These are phyloP conservation scores for Rhagonycha fulva DNA, from an alignment of 2,888 invertebrate genomes.

Conservation along the genomic window DNA sequence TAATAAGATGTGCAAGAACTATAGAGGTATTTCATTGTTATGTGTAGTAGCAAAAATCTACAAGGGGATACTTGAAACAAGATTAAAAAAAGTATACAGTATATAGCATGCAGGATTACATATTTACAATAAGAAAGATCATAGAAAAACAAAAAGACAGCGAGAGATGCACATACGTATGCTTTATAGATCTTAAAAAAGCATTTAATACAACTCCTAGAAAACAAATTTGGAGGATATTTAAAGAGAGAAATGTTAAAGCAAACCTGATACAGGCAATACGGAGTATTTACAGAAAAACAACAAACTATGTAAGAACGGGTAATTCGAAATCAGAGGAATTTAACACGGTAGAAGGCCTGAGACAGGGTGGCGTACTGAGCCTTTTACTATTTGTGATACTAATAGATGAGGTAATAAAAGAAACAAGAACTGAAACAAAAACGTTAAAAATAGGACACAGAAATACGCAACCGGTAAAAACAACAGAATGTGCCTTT, in stretches of 20 bases:
- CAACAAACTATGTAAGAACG: too few relatives aligned
- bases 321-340: too few relatives aligned
- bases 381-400: slow-evolving; percentile 4
- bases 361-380: slow-evolving; percentile 8
- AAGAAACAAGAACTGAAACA: neutral
- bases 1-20: neutral
- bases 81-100: too few relatives aligned
- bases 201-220: too few relatives aligned
- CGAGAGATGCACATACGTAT: too few relatives aligned
- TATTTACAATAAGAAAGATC: too few relatives aligned
- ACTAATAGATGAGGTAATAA: neutral
- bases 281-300: neutral
- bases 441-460: slow-evolving; percentile 3
- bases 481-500: slow-evolving; percentile 5
- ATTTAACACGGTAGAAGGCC: slow-evolving; percentile 3
- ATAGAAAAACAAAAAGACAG: too few relatives aligned
- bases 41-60: neutral
- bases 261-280: neutral
- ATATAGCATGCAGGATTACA: too few relatives aligned
- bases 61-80: too few relatives aligned
- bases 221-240: too few relatives aligned
- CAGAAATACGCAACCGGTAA: neutral
- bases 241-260: neutral
- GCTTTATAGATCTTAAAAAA: too few relatives aligned
- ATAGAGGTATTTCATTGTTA: too few relatives aligned